Evolutionary conservation across 2,888 invertebrate genomes (phyloP), one percentile per base, ranked within the genome.

Genomic region (Dynastes maya): DNA sequence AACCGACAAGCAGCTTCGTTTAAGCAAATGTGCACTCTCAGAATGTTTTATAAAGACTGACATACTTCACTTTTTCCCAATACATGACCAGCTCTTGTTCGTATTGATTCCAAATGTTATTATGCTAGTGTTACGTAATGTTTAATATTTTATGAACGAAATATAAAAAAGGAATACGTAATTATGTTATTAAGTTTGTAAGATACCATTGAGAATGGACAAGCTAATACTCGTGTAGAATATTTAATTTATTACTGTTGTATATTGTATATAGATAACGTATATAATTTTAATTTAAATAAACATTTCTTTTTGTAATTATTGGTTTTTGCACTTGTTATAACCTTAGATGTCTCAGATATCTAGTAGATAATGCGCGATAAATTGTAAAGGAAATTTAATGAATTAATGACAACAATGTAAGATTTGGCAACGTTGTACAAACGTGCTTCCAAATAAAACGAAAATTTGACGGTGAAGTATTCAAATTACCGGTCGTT

Each of bases 1-100:
- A 92, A 83, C 90, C 92, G 5, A 92, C 91, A 81, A 92, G 92
- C 88, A 93, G 93, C 89, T 92, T 93, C 89, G 92, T 93, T 80
- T 92, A 87, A 49, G 13, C n/a, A 45, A 9, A 45, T 22, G 5
- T 67, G 67, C 6, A 45, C 45, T 6, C 2, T 37, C 32, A 37
- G 32, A 37, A 37, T 37, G 6, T 37, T 49, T 68, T 51, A 11
- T 51, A 68, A 68, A 68, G 68, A 68, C 68, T 68, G 68, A 68
- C 6, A 9, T 40, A 68, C 22, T 27, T 63, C 32, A 27, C 13
- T 68, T 8, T 68, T 11, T 22, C 16, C 27, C 22, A 1, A 5
- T 68, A 3, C 22, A 22, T 51, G 11, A 16, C 8, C n/a, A 27
- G 22, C 22, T 16, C 61, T 61, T 29, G 51, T 27, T 68, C 27